These are phyloP conservation scores for Radopholus similis DNA, from an alignment of 1,140 invertebrate species.

Conservation along the genomic window DNA sequence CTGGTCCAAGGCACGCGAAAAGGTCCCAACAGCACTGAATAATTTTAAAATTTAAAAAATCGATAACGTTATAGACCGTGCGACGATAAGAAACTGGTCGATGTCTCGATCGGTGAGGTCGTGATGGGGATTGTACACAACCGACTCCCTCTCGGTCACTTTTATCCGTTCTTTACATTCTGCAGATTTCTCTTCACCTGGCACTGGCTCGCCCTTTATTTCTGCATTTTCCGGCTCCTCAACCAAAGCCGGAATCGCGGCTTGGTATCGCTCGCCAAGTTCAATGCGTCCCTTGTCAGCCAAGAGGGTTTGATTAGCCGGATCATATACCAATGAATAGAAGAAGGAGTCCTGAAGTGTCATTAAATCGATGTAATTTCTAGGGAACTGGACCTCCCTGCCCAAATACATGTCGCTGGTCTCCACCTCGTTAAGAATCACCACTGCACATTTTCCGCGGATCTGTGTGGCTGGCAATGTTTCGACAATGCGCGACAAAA, in stretches of 20 bases:
- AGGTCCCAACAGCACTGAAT: slow-evolving; percentile 88
- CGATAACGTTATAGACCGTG: slow-evolving; percentile 66
- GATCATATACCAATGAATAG: slow-evolving; percentile 98
- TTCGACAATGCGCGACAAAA: slow-evolving; percentile 93
- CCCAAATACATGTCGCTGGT: slow-evolving; percentile 88
- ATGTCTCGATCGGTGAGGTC: slow-evolving; percentile 87
- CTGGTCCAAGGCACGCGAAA: slow-evolving; percentile 94
- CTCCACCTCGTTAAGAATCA: slow-evolving; percentile 95
- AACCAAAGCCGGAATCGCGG: slow-evolving; percentile 59
- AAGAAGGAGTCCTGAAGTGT: slow-evolving; percentile 82
- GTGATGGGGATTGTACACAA: slow-evolving; percentile 88
- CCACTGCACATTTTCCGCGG: slow-evolving; percentile 95
- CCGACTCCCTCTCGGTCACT: slow-evolving; percentile 68
- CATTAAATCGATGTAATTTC: slow-evolving; percentile 63
- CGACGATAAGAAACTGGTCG: slow-evolving; percentile 95
- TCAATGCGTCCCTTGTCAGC: slow-evolving; percentile 94
- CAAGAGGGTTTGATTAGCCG: slow-evolving; percentile 91
- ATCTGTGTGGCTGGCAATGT: slow-evolving; percentile 96
- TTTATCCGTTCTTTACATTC: slow-evolving; percentile 17
- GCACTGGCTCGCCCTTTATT: slow-evolving; percentile 26
- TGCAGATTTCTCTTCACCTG: slow-evolving; percentile 31
- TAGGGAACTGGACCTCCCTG: slow-evolving; percentile 71
- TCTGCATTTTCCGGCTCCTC: slow-evolving; percentile 26
- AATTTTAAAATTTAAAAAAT: slow-evolving; percentile 24
- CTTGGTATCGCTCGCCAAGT: slow-evolving; percentile 91